A percentile compares a stretch with the other conserved stretches of the same genome.
Conservation (phyloP, 2,113 vertebrate species). For the Lipophrys pholis region DNA sequence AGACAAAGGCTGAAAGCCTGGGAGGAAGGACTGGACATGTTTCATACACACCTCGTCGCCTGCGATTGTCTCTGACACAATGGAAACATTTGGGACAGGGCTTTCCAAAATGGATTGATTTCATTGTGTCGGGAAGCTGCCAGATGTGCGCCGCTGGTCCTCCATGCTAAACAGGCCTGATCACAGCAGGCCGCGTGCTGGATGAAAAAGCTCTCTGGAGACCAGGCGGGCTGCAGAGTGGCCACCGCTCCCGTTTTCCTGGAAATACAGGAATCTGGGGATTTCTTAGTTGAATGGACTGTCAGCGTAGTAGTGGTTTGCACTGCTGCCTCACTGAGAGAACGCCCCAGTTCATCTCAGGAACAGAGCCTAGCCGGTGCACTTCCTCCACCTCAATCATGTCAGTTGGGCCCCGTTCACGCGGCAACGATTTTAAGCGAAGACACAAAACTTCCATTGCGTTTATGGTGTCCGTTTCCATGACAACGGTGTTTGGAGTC, state of each 20-base stretch:
- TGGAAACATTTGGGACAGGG: not conserved
- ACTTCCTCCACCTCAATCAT: no score
- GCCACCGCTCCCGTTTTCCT: not conserved
- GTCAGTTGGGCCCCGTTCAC: no score
- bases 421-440: no score
- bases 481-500: no score
- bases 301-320: not conserved
- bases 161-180: not conserved
- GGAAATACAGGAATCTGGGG: not conserved
- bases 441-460: no score
- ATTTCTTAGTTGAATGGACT: not conserved
- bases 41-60: not conserved
- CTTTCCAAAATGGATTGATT: not conserved
- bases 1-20: not conserved
- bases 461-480: no score
- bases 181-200: not conserved
- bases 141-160: constrained; percentile 21
- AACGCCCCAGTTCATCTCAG: no score
- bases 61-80: not conserved
- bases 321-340: not conserved
- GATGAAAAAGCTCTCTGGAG: not conserved
- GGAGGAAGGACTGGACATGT: not conserved
- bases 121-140: not conserved
- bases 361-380: no score
- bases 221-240: not conserved